Evolutionary conservation across 2,888 invertebrate species (phyloP), one percentile per base, ranked within the genome.

Genomic region (Drosophila incognita): DNA sequence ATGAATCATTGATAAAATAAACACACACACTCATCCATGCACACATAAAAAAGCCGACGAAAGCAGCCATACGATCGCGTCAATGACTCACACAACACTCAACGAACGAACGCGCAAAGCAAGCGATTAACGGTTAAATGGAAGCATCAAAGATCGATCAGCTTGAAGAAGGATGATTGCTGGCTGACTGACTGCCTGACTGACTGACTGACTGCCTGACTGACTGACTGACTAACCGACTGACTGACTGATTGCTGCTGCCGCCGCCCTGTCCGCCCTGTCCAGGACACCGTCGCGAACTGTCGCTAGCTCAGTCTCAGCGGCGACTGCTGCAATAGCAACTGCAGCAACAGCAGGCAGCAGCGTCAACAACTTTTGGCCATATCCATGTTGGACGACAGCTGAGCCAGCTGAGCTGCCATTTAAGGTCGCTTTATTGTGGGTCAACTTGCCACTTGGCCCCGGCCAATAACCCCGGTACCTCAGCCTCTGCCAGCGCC

Each of bases 1-100:
- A 89, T 85, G 85, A 85, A 87, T 85, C 85, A 85, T 89, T 85
- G 81, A 89, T 85, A 89, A 89, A 89, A 77, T 72, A 81, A 83
- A 83, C 77, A 84, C 67, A 62, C 63, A 40, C 27, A 51, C 29
- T n/a, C n/a, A 51, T 29, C 5, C 21, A 15, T 8, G 24, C 46
- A 24, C 46, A 46, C 15, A 46, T 46, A 46, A 24, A 24, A 59
- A 68, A 62, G 29, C 24, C 24, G 76, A 82, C 68, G 89, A 79
- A 80, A 54, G 88, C 83, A 87, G 88, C 86, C 88, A 87, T 83
- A 83, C 82, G 88, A 89, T 87, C 81, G 79, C 68, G 69, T 42
- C 62, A 67, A 76, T 84, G 89, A 84, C 74, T 84, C 89, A 89
- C 78, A 52, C 31, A 11, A 48, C 61, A 84, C 74, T 84, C 84